These are phyloP conservation scores for Ctenochaetus hawaiiensis DNA, from an alignment of 2,797 vertebrate genomes.

Conservation along the genomic window DNA sequence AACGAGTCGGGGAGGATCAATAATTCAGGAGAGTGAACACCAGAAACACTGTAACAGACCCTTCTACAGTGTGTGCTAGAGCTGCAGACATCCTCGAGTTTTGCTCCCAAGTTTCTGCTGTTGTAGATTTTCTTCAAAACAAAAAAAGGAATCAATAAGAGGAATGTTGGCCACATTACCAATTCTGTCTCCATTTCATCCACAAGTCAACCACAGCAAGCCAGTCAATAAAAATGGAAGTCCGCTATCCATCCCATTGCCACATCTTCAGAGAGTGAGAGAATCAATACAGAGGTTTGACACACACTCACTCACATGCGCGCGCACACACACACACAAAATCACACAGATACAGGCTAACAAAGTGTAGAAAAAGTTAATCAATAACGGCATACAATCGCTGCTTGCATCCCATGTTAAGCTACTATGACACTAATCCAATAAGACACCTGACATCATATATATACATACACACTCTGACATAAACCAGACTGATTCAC, in stretches of 20 bases:
- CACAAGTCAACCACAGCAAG: slow-evolving; percentile 73
- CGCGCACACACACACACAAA: slow-evolving; percentile 6
- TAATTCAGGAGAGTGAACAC: slow-evolving; percentile 63
- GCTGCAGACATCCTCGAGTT: slow-evolving; percentile 47
- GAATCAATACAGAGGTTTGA: slow-evolving; percentile 70
- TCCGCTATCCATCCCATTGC: slow-evolving; percentile 68
- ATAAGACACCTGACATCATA: slow-evolving; percentile 57
- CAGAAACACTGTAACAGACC: slow-evolving; percentile 36
- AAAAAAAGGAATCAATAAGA: slow-evolving; percentile 66
- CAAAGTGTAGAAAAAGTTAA: slow-evolving; percentile 43
- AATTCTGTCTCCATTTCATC: slow-evolving; percentile 78
- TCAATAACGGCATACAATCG: slow-evolving; percentile 58
- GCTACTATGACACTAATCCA: slow-evolving; percentile 62
- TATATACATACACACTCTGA: slow-evolving; percentile 23
- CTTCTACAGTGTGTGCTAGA: slow-evolving; percentile 28
- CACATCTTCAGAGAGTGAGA: slow-evolving; percentile 74
- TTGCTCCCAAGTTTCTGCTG: slow-evolving; percentile 42
- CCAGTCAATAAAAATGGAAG: slow-evolving; percentile 75
- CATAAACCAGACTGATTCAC: slow-evolving; percentile 34
- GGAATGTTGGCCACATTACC: slow-evolving; percentile 67
- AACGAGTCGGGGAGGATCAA: slow-evolving; percentile 64
- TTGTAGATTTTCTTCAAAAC: slow-evolving; percentile 62
- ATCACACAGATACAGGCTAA: slow-evolving; percentile 21
- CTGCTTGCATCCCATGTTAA: slow-evolving; percentile 54
- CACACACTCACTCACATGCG: slow-evolving; percentile 35